Evolutionary conservation across 2,113 vertebrate genomes (phyloP).

Genomic region (Oncorhynchus kisutch): DNA sequence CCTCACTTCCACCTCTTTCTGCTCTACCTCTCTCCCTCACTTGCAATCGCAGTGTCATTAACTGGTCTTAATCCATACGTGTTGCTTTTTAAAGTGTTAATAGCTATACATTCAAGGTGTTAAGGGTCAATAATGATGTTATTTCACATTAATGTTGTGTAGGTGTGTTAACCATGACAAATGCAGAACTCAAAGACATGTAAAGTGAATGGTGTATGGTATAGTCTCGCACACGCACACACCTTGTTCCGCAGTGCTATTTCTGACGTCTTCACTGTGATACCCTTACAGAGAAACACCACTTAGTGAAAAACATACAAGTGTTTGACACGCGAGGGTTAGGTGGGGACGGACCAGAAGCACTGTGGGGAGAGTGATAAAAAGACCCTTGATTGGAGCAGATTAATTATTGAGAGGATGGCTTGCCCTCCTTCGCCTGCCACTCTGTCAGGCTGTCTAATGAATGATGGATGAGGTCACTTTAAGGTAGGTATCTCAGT

Average conservation of each 20-base stretch:
- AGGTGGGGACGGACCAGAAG: not conserved
- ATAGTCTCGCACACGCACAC: not conserved
- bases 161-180: not conserved
- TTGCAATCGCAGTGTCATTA: not conserved
- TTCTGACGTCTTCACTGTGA: not conserved
- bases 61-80: not conserved
- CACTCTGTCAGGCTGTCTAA: constrained; percentile 35
- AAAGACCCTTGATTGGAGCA: constrained; percentile 36
- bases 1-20: not conserved
- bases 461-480: constrained; percentile 64
- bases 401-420: constrained; percentile 48
- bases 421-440: constrained; percentile 22
- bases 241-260: not conserved
- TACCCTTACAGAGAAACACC: not conserved
- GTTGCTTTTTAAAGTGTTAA: not conserved
- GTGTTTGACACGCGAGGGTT: constrained; percentile 1
- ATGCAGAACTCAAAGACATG: too few species aligned
- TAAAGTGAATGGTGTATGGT: too few species aligned
- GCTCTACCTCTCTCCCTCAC: not conserved
- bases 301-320: not conserved
- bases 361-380: constrained; percentile 1
- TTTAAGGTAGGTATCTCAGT: constrained; percentile 34
- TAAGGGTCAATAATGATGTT: constrained; percentile 20
- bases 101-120: not conserved
- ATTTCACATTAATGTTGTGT: not conserved